A percentile compares a stretch with the other conserved stretches of the same genome.
Evolutionary conservation across 2,797 vertebrate genomes (phyloP).

Genomic region (Leucoraja ocellata): DNA sequence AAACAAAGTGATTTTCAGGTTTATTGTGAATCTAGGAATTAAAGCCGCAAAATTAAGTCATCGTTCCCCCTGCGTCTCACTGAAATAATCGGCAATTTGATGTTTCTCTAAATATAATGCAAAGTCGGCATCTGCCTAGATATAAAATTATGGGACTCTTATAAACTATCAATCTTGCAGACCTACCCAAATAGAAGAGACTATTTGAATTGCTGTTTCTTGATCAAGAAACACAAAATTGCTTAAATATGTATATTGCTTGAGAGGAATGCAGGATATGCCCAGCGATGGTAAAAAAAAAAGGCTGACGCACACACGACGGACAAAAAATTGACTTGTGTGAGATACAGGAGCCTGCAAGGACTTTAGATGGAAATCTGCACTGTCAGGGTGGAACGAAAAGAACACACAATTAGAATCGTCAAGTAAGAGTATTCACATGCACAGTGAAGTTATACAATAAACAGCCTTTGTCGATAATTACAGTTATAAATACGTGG

Average conservation of each 20-base stretch:
- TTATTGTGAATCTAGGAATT: not conserved
- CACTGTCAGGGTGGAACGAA: not conserved
- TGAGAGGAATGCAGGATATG: not conserved
- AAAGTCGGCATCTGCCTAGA: not conserved
- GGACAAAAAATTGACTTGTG: not conserved
- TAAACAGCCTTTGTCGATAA: not conserved
- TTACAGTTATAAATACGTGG: not conserved
- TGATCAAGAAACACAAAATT: not conserved
- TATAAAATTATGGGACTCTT: not conserved
- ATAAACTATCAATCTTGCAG: not conserved
- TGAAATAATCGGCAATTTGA: too few relatives aligned
- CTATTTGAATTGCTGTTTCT: not conserved
- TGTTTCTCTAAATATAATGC: not conserved
- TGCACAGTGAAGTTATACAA: not conserved
- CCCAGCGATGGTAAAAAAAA: too few relatives aligned
- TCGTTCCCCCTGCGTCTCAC: not conserved
- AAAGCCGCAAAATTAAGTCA: not conserved
- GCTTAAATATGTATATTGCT: not conserved
- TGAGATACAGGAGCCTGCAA: not conserved
- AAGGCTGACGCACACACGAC: not conserved
- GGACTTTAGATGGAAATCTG: not conserved
- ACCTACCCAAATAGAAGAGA: not conserved
- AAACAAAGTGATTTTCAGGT: not conserved
- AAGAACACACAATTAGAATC: not conserved
- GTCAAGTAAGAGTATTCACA: not conserved